phyloP scores from a whole-genome alignment of 2,797 vertebrate species.

The Cirrhinus mrigala region DNA sequence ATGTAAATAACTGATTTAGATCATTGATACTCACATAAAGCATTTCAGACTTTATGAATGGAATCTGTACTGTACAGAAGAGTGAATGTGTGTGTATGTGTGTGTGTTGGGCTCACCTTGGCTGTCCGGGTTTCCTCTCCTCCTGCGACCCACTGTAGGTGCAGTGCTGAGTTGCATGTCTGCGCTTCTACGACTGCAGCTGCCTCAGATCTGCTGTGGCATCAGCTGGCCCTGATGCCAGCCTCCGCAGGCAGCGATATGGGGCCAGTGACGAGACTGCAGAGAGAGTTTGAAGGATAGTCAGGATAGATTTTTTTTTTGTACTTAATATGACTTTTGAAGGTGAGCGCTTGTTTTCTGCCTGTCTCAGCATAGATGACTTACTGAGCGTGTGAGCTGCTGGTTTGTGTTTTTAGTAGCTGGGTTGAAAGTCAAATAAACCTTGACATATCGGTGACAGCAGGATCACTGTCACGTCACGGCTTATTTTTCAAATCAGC shows the following conservation, averaged over 20 bases:
- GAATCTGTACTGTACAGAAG: background rate
- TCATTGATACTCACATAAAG: background rate
- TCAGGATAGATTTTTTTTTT: background rate
- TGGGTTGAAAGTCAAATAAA: conserved; percentile 3
- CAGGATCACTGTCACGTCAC: background rate
- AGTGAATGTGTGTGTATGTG: background rate
- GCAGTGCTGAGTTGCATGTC: conserved; percentile 58
- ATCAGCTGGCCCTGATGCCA: conserved; percentile 57
- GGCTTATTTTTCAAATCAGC: conserved; percentile 14
- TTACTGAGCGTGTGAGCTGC: background rate
- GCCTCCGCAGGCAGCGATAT: conserved; percentile 43
- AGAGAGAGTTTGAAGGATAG: conserved; percentile 23
- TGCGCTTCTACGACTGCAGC: conserved; percentile 46
- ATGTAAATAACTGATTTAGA: background rate
- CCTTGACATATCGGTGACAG: background rate
- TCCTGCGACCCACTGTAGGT: conserved; percentile 66
- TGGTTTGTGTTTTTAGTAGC: background rate
- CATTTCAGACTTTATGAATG: background rate
- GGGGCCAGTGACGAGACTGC: conserved; percentile 43
- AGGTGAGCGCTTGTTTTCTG: conserved; percentile 14
- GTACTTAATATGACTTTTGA: background rate
- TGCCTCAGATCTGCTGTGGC: conserved; percentile 55
- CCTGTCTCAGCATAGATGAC: conserved; percentile 5
- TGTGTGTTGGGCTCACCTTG: conserved; percentile 70
- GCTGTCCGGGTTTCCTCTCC: conserved; percentile 65